Percentiles rank a stretch among this genome's conserved stretches.
Conservation (phyloP, 30 jellyfish, hydroid and myxozoan species). For the Aurelia aurita complex sp. Pacific region DNA sequence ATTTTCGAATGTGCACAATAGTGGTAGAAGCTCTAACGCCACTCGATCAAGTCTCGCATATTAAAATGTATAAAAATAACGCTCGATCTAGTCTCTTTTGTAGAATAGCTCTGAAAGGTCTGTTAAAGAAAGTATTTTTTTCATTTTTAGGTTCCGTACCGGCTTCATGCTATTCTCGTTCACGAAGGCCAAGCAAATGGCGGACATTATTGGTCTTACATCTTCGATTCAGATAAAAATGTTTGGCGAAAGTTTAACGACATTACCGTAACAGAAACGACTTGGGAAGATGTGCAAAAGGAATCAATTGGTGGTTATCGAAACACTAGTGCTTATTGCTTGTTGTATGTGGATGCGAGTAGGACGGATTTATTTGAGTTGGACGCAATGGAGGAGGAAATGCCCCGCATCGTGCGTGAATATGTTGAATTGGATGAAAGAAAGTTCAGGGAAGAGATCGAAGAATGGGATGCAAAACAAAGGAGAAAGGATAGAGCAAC, state of each 20-base stretch:
- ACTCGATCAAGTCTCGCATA: no score
- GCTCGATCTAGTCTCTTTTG: no score
- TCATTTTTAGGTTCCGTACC: conserved; percentile 54
- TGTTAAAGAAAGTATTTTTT: neutral
- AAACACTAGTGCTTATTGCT: conserved; percentile 66
- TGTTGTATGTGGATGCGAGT: conserved; percentile 57
- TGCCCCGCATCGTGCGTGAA: conserved; percentile 9
- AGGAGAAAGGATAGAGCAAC: neutral
- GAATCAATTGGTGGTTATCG: conserved; percentile 72
- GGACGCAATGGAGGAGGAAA: conserved; percentile 24
- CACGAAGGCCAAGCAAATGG: conserved; percentile 83
- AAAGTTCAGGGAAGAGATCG: conserved; percentile 29
- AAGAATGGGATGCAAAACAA: conserved; percentile 55
- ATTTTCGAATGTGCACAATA: no score
- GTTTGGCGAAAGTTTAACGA: conserved; percentile 71
- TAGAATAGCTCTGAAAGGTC: no score
- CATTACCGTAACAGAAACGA: conserved; percentile 58
- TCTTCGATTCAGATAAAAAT: conserved; percentile 26
- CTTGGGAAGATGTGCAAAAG: conserved; percentile 65
- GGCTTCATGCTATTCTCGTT: conserved; percentile 68
- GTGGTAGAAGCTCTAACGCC: no score
- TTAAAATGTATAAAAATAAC: no score
- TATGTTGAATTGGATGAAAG: conserved; percentile 23
- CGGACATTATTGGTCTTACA: conserved; percentile 78
- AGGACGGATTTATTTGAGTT: conserved; percentile 37